Evolutionary conservation across 1,140 invertebrate species (phyloP).

Genomic region (Papilio aristodemus): DNA sequence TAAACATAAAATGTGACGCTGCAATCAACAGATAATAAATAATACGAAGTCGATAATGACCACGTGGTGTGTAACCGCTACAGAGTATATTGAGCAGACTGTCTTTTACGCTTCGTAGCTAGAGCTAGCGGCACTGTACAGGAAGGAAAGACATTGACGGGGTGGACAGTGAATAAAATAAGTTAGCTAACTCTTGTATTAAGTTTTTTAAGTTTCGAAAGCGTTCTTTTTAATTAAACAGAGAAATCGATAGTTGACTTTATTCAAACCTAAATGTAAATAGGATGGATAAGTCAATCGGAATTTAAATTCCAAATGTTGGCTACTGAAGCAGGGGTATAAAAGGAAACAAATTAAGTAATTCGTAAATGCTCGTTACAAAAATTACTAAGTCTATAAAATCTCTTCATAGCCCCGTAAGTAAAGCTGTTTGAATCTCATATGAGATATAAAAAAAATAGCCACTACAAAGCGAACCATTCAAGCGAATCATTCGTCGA

Average conservation of each 20-base stretch:
- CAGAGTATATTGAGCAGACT: constrained; percentile 62
- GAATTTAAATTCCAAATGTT: neutral
- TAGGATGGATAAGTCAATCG: too few species aligned
- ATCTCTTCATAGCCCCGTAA: constrained; percentile 50
- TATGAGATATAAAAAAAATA: constrained; percentile 40
- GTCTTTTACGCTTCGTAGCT: constrained; percentile 52
- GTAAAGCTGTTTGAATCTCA: constrained; percentile 49
- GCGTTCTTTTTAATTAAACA: too few species aligned
- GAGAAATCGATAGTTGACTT: too few species aligned
- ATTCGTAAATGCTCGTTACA: constrained; percentile 41
- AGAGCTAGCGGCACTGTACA: constrained; percentile 48
- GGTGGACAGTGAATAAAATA: too few species aligned
- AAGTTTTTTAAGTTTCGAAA: too few species aligned
- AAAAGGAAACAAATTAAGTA: constrained; percentile 36
- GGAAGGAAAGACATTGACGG: too few species aligned
- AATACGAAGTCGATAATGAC: constrained; percentile 38
- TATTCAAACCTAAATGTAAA: too few species aligned
- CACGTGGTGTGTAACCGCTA: constrained; percentile 40
- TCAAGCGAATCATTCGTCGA: constrained; percentile 38
- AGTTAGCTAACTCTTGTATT: too few species aligned
- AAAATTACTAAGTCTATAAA: constrained; percentile 40
- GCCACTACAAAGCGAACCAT: constrained; percentile 64
- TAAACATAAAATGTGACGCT: neutral
- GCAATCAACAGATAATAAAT: constrained; percentile 21
- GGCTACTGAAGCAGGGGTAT: neutral